Base-by-base conservation (phyloP, 1,140 invertebrate genomes). In the Drosophila sucinea region DNA sequence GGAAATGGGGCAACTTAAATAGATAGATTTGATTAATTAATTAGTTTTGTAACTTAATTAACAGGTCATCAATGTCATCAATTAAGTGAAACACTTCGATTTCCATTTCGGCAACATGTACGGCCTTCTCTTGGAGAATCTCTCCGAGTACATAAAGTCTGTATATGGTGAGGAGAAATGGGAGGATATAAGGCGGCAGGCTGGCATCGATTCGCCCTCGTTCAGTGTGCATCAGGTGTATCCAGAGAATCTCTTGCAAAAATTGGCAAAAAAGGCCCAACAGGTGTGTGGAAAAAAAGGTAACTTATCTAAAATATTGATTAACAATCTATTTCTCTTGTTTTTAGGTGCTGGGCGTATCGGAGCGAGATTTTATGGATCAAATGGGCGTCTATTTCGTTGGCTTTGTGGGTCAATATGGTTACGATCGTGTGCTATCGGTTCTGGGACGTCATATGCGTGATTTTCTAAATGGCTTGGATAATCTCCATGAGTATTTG, bases 401-500 rank as follows among this genome's bases (percentile, higher is more conserved):
- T 3, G 95, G 96, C 44, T 98, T 97, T 90, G 96, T 98, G 1
- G 96, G 97, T n/a, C 97, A 98, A 83, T 99, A 98, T 90, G 98
- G 98, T 4, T 99, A 99, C 92, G 98, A 99, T 92, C 93, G 96
- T 69, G 96, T 98, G 0, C 92, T 98, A 3, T 97, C 96, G 17
- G 97, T 98, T 1, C 93, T 98, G 4, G 97, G 98, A 1, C 94
- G 98, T 5, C 97, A 99, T 90, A 97, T 99, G 94, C 93, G 98
- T 65, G 98, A 99, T 92, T 99, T 99, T 91, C 94, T 99, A 1
- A 99, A 99, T 89, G 98, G 98, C 60, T 93, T 99, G 77, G 98
- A 99, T 92, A 99, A 99, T 93, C 94, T 99, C 32, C 98, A 99
- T 92, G 98, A 99, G 92, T 99, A 99, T 92, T 93, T 99, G 2